Base-by-base conservation (phyloP, 2,113 vertebrate species). In the Benitochromis conjunctus region DNA sequence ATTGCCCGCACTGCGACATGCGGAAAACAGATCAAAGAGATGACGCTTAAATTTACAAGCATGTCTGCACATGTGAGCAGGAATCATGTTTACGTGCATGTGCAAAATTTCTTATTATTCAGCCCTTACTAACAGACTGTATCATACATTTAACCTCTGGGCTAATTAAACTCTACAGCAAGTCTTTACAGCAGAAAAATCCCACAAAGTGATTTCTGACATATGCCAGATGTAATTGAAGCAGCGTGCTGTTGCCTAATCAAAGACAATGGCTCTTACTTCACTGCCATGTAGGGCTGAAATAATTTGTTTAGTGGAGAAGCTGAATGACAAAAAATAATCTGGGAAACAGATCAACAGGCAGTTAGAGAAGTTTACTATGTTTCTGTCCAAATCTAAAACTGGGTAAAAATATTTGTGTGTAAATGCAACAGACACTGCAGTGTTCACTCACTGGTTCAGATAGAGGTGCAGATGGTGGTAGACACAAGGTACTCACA, bases 11-110 rank as follows among this genome's bases (percentile, higher is more conserved):
- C 79, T 58, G 31, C 24, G 26, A 66, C 55, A 74, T 51, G 38
- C 46, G 31, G 26, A 66, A 51, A 85, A 80, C 81, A 85, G 74
- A 90, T 89, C 77, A 87, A 90, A 92, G 71, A 74, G 51, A 53
- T 89, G 83, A 87, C 18, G 26, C 43, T 76, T 76, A 34, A 76
- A 79, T 86, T 91, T 88, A 86, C 82, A 83, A 88, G 89, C 85
- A 64, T 64, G 71, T 86, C 77, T 64, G 79, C 79, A 86, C 86
- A 91, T 13, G 38, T 51, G 26, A 12, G 21, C 36, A 83, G 55
- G 82, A 84, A 88, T 84, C 89, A 82, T 55, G 74, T 57, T 58
- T 53, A 81, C 4, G 81, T 79, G 78, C 5, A 76, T 79, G 60
- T 84, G 85, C 71, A 87, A 60, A 86, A 85, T 84, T 48, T 80